phyloP scores from a whole-genome alignment of 2,888 invertebrate genomes.

The Plusia festucae region DNA sequence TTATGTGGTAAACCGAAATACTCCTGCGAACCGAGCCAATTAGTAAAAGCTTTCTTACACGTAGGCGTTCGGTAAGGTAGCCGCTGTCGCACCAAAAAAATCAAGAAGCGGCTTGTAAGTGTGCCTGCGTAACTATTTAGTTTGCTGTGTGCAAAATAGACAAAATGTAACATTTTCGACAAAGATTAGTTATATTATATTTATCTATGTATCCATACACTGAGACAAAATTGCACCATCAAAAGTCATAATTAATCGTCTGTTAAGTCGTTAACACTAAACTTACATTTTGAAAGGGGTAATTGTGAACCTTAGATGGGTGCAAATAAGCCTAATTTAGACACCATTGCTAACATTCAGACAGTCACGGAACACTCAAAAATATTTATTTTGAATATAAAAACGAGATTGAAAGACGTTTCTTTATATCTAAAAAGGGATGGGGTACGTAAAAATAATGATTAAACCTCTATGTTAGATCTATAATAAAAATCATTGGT shows the following conservation, averaged over 20 bases:
- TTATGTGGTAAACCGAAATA: no score
- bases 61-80: no score
- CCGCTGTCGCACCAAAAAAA: no score
- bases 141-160: no score
- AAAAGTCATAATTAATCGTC: background rate
- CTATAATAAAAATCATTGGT: constrained; percentile 45
- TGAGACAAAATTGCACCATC: constrained; percentile 4
- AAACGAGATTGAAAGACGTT: background rate
- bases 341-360: background rate
- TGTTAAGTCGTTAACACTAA: background rate
- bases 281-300: background rate
- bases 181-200: background rate
- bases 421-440: constrained; percentile 16
- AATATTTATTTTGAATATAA: background rate
- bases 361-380: constrained; percentile 2
- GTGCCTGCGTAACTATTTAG: no score
- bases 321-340: background rate
- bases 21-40: no score
- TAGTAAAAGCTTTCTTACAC: no score
- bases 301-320: background rate
- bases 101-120: no score
- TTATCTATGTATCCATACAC: background rate
- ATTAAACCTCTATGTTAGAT: constrained; percentile 40
- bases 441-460: constrained; percentile 14
- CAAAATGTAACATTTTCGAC: background rate